Evolutionary conservation across 2,888 invertebrate species (phyloP).

Genomic region (Sinohyriopsis cumingii): DNA sequence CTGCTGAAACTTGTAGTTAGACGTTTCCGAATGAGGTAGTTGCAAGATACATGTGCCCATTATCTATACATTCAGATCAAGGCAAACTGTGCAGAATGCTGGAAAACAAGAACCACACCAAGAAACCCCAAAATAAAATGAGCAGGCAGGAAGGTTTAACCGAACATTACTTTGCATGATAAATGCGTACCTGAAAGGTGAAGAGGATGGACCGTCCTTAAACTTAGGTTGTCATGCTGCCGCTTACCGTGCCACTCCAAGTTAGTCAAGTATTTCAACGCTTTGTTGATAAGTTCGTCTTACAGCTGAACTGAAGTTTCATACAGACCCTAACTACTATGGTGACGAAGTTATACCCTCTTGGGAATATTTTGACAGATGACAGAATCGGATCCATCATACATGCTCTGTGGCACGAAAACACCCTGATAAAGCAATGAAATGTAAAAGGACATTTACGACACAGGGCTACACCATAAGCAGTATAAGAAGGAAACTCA

Average conservation of each 20-base stretch:
- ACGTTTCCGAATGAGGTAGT: slow-evolving; percentile 18
- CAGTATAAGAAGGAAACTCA: too few species aligned
- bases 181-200: slow-evolving; percentile 24
- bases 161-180: slow-evolving; percentile 27
- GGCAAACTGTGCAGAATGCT: slow-evolving; percentile 19
- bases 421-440: too few species aligned
- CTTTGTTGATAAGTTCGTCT: slow-evolving; percentile 23
- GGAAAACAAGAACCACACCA: slow-evolving; percentile 21
- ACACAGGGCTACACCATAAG: too few species aligned
- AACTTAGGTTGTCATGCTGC: too few species aligned
- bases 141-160: slow-evolving; percentile 30
- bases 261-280: slow-evolving; percentile 27
- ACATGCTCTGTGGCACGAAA: too few species aligned
- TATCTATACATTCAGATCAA: slow-evolving; percentile 21
- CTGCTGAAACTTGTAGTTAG: slow-evolving; percentile 20
- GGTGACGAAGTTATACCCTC: too few species aligned
- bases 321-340: too few species aligned
- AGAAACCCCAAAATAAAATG: slow-evolving; percentile 30
- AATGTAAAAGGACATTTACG: too few species aligned
- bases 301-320: slow-evolving; percentile 19
- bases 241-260: slow-evolving; percentile 25
- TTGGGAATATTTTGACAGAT: too few species aligned
- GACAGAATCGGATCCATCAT: too few species aligned
- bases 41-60: slow-evolving; percentile 18
- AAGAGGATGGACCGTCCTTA: slow-evolving; percentile 33